A percentile compares a stretch with the other conserved stretches of the same genome.
Conservation (phyloP, 1,140 invertebrate genomes). For the Drosophila burlai region DNA sequence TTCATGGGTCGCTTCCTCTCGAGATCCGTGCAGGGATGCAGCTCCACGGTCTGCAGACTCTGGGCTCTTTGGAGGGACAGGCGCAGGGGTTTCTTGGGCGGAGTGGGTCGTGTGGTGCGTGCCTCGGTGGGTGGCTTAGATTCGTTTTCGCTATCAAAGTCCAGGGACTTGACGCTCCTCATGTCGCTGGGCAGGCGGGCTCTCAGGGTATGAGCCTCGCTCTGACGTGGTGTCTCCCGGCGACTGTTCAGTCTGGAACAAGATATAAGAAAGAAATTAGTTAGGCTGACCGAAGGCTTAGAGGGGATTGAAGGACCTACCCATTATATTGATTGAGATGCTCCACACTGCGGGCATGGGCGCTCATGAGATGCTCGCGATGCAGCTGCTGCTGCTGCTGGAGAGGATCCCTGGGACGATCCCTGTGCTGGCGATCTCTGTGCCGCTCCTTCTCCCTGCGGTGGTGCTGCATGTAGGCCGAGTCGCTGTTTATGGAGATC, state of each 20-base stretch:
- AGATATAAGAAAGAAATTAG: neutral
- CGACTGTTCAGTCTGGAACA: constrained; percentile 61
- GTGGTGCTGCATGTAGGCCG: constrained; percentile 73
- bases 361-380: constrained; percentile 64
- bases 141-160: constrained; percentile 87
- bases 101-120: constrained; percentile 88
- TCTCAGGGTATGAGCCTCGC: constrained; percentile 62
- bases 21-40: constrained; percentile 54
- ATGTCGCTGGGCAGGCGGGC: constrained; percentile 85
- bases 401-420: constrained; percentile 58
- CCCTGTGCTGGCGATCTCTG: constrained; percentile 65
- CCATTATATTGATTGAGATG: constrained; percentile 81
- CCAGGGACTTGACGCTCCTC: constrained; percentile 88
- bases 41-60: constrained; percentile 91
- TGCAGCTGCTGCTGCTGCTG: constrained; percentile 73
- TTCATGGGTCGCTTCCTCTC: constrained; percentile 83
- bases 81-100: constrained; percentile 93
- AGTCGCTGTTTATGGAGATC: constrained; percentile 84
- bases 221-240: constrained; percentile 62
- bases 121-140: constrained; percentile 86
- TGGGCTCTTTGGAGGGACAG: constrained; percentile 92
- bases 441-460: constrained; percentile 72
- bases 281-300: neutral
- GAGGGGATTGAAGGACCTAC: constrained; percentile 32
- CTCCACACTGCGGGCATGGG: constrained; percentile 80